A percentile compares a stretch with the other conserved stretches of the same genome.
These are phyloP conservation scores for Pemphredon lugubris DNA, from an alignment of 2,888 invertebrate species.

Conservation along the genomic window DNA sequence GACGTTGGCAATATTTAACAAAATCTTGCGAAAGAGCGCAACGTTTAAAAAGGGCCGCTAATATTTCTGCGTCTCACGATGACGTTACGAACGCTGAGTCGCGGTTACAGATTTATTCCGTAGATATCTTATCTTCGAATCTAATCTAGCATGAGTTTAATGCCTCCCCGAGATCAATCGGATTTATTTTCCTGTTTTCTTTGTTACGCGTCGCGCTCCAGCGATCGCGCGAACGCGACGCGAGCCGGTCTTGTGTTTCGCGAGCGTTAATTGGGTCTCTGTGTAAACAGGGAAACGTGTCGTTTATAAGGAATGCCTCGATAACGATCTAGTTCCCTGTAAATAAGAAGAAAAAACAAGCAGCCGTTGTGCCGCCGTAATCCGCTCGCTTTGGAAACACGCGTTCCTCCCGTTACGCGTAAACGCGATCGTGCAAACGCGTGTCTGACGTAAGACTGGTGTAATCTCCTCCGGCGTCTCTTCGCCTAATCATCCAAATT, in stretches of 20 bases:
- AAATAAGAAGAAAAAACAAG: neutral
- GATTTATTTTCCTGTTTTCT: neutral
- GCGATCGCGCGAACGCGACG: conserved; percentile 27
- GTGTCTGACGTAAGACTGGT: no score
- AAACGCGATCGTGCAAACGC: no score
- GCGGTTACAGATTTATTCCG: neutral
- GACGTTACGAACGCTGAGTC: conserved; percentile 3
- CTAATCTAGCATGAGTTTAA: neutral
- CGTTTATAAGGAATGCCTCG: conserved; percentile 2
- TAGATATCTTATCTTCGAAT: neutral
- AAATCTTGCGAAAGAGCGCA: no score
- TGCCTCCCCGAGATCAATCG: neutral
- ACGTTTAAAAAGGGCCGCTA: no score
- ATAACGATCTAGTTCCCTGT: neutral
- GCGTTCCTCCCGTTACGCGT: no score
- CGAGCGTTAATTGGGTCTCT: conserved; percentile 50
- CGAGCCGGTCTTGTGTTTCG: conserved; percentile 27
- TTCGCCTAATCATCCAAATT: no score
- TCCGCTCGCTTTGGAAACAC: no score
- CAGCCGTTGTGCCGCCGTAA: no score
- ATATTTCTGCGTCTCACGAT: neutral
- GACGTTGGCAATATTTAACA: no score
- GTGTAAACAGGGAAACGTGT: conserved; percentile 46
- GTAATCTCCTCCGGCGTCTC: no score
- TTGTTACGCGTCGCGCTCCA: neutral